Conservation (phyloP, 2,797 vertebrate genomes). For the Carcharodon carcharias region DNA sequence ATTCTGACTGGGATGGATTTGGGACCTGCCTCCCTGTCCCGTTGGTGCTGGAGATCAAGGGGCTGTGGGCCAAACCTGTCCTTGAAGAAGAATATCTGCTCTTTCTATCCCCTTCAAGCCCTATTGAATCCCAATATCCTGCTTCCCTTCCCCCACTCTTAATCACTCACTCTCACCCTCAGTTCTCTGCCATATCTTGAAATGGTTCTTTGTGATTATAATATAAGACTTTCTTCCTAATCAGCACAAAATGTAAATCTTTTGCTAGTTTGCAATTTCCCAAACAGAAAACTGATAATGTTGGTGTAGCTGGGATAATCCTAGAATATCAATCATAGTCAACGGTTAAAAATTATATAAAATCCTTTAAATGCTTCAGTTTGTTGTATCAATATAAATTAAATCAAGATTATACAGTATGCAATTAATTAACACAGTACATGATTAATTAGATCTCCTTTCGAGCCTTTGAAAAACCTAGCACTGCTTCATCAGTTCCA, state of each 20-base stretch:
- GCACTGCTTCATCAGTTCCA: not conserved
- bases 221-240: not conserved
- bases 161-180: not conserved
- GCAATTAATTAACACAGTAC: not conserved
- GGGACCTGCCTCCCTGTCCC: no score
- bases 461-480: not conserved
- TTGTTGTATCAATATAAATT: slow-evolving; percentile 24
- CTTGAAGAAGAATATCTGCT: no score
- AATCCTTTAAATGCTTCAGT: slow-evolving; percentile 1
- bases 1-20: no score
- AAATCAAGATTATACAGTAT: not conserved
- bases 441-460: slow-evolving; percentile 7
- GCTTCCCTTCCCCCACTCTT: not conserved
- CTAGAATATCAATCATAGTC: not conserved
- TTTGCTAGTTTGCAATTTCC: not conserved
- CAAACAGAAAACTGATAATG: not conserved
- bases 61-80: no score
- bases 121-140: not conserved
- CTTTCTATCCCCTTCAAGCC: not conserved
- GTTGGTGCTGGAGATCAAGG: no score
- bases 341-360: not conserved
- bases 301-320: not conserved
- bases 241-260: not conserved
- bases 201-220: not conserved
- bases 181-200: not conserved